Evolutionary conservation across 2,888 invertebrate genomes (phyloP).

Genomic region (Drosophila antonietae): DNA sequence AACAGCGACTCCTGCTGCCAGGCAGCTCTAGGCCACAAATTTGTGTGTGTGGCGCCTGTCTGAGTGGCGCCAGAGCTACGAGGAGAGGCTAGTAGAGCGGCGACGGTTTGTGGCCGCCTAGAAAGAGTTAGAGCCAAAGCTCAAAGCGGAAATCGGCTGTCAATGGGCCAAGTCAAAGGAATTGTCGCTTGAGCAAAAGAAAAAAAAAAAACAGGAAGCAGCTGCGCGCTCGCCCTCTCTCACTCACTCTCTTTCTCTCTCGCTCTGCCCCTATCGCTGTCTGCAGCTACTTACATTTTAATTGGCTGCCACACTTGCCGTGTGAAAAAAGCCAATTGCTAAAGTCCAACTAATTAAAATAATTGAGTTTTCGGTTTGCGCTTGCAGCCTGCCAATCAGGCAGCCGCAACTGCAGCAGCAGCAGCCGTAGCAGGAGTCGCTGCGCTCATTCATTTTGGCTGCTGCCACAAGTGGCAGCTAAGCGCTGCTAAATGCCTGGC

Average conservation of each 20-base stretch:
- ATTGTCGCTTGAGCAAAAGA: slow-evolving; percentile 42
- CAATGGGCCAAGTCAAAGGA: slow-evolving; percentile 59
- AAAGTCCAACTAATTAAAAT: slow-evolving; percentile 70
- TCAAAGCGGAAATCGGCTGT: slow-evolving; percentile 72
- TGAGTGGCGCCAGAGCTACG: slow-evolving; percentile 58
- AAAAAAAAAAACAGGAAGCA: slow-evolving; percentile 40
- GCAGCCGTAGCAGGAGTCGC: neutral
- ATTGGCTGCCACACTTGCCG: slow-evolving; percentile 42
- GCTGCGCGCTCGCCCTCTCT: slow-evolving; percentile 13
- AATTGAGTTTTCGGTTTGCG: slow-evolving; percentile 56
- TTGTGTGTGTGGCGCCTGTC: slow-evolving; percentile 72
- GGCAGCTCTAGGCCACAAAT: slow-evolving; percentile 57
- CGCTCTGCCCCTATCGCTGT: slow-evolving; percentile 12
- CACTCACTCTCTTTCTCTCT: neutral
- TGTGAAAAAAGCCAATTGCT: slow-evolving; percentile 57
- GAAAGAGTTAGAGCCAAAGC: slow-evolving; percentile 2
- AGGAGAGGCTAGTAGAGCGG: neutral
- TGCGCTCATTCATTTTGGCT: slow-evolving; percentile 1
- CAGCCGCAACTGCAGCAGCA: neutral
- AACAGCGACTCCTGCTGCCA: slow-evolving; percentile 11
- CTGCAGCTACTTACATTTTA: slow-evolving; percentile 47
- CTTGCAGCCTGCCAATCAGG: slow-evolving; percentile 42
- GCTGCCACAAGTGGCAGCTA: slow-evolving; percentile 45
- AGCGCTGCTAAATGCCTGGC: slow-evolving; percentile 53
- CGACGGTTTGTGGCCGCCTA: neutral